Percentiles rank a stretch among this genome's conserved stretches.
Evolutionary conservation across 2,888 invertebrate genomes (phyloP).

Genomic region (Noctua janthina): DNA sequence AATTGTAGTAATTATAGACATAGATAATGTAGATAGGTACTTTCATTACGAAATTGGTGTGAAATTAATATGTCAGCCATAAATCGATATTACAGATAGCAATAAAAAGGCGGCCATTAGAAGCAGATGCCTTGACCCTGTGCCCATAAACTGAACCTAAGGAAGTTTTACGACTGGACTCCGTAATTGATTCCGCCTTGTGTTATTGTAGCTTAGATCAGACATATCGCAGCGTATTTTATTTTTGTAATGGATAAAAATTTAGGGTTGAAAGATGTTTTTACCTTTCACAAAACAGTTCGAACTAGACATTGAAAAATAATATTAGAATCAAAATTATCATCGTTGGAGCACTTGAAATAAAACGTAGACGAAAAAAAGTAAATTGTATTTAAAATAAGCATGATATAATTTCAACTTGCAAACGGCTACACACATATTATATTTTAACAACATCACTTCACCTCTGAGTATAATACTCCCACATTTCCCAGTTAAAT

Average conservation of each 20-base stretch:
- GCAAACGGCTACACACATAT: not conserved
- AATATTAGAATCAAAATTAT: not conserved
- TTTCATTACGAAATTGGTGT: constrained; percentile 21
- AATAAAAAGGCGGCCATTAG: constrained; percentile 73
- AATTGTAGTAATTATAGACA: not conserved
- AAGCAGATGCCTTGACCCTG: constrained; percentile 75
- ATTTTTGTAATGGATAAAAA: not conserved
- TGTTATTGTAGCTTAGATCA: constrained; percentile 63
- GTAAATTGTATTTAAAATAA: not conserved
- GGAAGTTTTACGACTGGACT: constrained; percentile 73
- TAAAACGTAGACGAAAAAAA: not conserved
- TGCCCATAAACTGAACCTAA: constrained; percentile 74
- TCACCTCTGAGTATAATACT: not conserved
- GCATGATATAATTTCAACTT: not conserved
- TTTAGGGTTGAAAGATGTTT: not conserved
- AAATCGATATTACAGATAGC: constrained; percentile 74
- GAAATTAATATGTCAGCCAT: constrained; percentile 68
- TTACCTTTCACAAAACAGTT: not conserved
- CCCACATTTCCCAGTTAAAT: not conserved
- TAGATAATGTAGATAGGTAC: not conserved
- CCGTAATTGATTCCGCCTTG: constrained; percentile 73
- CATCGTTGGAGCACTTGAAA: not conserved
- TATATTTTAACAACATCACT: no score
- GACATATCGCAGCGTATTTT: constrained; percentile 20
- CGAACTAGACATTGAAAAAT: not conserved